These are phyloP conservation scores for Catharus ustulatus DNA, from an alignment of 2,797 vertebrate species.

Conservation along the genomic window DNA sequence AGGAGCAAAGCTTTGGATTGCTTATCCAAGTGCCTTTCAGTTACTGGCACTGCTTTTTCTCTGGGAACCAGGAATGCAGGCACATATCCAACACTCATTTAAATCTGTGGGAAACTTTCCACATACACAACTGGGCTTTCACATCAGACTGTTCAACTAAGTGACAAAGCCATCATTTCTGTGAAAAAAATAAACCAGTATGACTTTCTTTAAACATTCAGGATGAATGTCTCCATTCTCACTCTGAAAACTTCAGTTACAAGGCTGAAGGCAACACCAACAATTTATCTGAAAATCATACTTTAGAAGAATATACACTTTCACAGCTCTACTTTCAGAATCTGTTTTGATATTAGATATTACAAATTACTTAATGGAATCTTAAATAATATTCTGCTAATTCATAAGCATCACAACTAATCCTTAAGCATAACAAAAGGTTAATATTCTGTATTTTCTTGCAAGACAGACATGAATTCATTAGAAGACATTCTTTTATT, in stretches of 20 bases:
- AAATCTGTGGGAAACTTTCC: neutral
- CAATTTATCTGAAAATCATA: neutral
- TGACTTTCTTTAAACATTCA: neutral
- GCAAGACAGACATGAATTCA: neutral
- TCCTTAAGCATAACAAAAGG: neutral
- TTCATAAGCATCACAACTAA: neutral
- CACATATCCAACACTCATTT: neutral
- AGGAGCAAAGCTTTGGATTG: neutral
- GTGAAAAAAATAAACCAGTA: neutral
- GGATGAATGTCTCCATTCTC: neutral
- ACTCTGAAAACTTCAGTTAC: neutral
- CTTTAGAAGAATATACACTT: neutral
- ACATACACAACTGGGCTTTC: neutral
- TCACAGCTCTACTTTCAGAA: neutral
- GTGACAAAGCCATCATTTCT: neutral
- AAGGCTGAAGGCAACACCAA: neutral
- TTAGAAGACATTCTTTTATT: neutral
- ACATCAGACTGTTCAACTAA: neutral
- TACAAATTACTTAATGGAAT: neutral
- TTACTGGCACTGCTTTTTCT: neutral
- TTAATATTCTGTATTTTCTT: neutral
- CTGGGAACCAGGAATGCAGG: neutral
- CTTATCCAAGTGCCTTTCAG: neutral
- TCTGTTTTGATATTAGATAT: neutral
- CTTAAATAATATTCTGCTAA: neutral